Evolutionary conservation across 1,140 invertebrate genomes (phyloP), one percentile per base, ranked within the genome.

Genomic region (Spodoptera litura): DNA sequence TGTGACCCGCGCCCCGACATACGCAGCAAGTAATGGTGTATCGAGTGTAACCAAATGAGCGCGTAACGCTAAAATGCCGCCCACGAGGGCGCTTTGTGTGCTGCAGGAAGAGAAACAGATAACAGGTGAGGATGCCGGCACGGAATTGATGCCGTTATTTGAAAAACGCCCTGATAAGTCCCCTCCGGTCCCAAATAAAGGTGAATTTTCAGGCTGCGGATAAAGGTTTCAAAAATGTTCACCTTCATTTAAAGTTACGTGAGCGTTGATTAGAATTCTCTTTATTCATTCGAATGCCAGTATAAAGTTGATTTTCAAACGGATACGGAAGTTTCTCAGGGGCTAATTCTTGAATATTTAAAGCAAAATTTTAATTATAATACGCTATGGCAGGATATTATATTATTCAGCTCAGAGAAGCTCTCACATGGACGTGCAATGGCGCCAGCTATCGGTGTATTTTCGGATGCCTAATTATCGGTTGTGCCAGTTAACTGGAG

Each of bases 91-190:
- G 76, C 80, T 84, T 85, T 86, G 78, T 85, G 80, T 70, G 81
- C 75, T 55, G 58, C 85, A 87, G 84, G 87, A 88, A 88, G 81
- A 84, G 83, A 83, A 85, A 78, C 62, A 84, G 85, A 89, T 89
- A 89, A 87, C 86, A 86, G 83, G 83, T 84, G 82, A 87, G 82
- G 83, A 85, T 78, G 78, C 78, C 79, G 82, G 84, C 78, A 25
- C 71, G 78, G 85, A 87, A 89, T 89, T 85, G 86, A 85, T 82
- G 80, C 83, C 80, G 85, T 83, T 87, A 86, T 89, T 89, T 79
- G 84, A 84, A 87, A 89, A 88, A 85, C 84, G 82, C 82, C 77
- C 84, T 82, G 86, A 89, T 88, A 89, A 88, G 85, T 85, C 87
- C 85, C 83, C 83, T 85, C 83, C 81, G 81, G 81, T 80, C 77